phyloP scores from a whole-genome alignment of 2,113 vertebrate species.

The Pelvicachromis taeniatus region DNA sequence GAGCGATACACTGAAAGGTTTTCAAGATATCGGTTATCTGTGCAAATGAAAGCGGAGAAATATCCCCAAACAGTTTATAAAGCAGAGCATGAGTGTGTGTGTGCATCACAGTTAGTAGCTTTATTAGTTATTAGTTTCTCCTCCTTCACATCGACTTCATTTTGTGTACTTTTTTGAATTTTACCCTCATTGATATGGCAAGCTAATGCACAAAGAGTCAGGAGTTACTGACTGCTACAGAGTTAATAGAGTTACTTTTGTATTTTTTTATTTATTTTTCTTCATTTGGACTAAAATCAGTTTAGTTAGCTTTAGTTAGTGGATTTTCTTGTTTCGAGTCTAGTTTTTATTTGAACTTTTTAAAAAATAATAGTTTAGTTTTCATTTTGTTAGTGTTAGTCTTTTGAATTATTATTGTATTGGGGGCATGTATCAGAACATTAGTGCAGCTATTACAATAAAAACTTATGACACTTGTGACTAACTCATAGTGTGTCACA shows the following conservation, averaged over 20 bases:
- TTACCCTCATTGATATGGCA: neutral
- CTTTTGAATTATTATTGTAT: neutral
- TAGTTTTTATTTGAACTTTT: rapidly evolving
- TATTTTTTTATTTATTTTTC: neutral
- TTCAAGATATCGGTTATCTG: neutral
- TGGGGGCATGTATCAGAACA: rapidly evolving
- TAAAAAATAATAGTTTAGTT: neutral
- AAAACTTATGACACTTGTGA: neutral
- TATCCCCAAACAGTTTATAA: neutral
- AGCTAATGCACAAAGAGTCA: neutral
- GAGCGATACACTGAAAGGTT: neutral
- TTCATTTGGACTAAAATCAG: neutral
- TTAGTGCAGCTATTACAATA: neutral
- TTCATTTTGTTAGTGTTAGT: neutral
- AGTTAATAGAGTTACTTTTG: neutral
- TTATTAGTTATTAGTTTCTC: neutral
- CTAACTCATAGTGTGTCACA: neutral
- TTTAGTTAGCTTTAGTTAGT: neutral
- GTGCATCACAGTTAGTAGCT: neutral
- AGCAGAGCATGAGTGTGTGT: neutral
- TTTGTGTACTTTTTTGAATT: neutral
- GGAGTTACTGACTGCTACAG: neutral
- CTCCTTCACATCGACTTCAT: neutral
- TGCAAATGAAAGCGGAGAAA: neutral
- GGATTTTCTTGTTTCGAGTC: rapidly evolving